Base-by-base conservation (phyloP, 2,888 invertebrate species). In the Sussaba pulchella region DNA sequence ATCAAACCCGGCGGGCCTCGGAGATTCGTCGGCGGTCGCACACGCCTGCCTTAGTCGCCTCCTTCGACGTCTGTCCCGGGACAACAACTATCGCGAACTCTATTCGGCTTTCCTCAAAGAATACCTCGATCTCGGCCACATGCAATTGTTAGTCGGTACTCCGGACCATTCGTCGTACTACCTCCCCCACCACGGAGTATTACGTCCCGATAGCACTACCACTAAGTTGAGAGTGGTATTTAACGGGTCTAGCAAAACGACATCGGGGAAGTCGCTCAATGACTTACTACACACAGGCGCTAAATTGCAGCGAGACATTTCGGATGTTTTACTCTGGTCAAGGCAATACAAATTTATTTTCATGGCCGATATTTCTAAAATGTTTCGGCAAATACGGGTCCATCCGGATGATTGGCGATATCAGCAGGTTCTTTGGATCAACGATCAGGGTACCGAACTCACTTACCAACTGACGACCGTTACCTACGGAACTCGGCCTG, bases 361-460 rank as follows among this genome's bases (percentile, higher is more conserved):
- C 6, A 31, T 31, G 31, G 2, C 31, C 4, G 31, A 31, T 31
- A 31, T 31, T 5, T 5, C 31, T 5, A 70, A 70, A 24, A 54
- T 70, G 57, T 70, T 14, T 2, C 24, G 61, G 0, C 72, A 72
- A 41, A 61, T 72, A 5, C 6, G 41, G 0, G 59, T 71, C 4
- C 54, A 57, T 2, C 0, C 8, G 17, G 39, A 70, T 2, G 71
- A 91, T 57, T 57, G 83, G 6, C 47, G 85, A 14, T 84, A 87
- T 19, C 90, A 90, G 50, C 61, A 87, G 5, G 90, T 92, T 9
- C 52, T 92, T 12, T 92, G 91, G 91, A 71, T 54, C 17, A 45
- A 43, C 21, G 12, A 24, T n/a, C 2, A 43, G 3, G 1, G 4
- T 43, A 57, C 39, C 43, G 24, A 4, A 1, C 26, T 14, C 2